A percentile compares a stretch with the other conserved stretches of the same genome.
phyloP scores from a whole-genome alignment of 1,140 invertebrate species.

The Temnothorax nylanderi region DNA sequence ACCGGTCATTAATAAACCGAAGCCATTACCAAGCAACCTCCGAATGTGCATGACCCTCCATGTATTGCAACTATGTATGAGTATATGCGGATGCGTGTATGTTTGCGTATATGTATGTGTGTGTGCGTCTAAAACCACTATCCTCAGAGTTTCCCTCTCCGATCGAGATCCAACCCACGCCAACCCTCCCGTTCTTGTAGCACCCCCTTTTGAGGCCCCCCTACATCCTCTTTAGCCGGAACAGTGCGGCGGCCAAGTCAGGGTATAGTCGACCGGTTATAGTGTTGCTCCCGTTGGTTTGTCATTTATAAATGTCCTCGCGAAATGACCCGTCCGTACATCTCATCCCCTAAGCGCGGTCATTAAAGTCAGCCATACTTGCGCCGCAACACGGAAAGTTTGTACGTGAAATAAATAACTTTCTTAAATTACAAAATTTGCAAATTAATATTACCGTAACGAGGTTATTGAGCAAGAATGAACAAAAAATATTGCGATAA shows the following conservation, averaged over 20 bases:
- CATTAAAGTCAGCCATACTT: slow-evolving; percentile 82
- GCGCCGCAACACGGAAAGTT: slow-evolving; percentile 56
- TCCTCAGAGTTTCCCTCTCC: slow-evolving; percentile 81
- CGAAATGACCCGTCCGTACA: slow-evolving; percentile 85
- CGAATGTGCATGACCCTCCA: slow-evolving; percentile 76
- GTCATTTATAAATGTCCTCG: slow-evolving; percentile 85
- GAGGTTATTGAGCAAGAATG: not conserved
- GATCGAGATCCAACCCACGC: slow-evolving; percentile 72
- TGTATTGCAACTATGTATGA: slow-evolving; percentile 64
- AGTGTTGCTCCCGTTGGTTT: slow-evolving; percentile 78
- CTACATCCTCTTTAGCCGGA: slow-evolving; percentile 71
- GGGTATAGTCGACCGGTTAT: slow-evolving; percentile 78
- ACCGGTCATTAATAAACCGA: slow-evolving; percentile 85
- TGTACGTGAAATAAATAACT: not conserved
- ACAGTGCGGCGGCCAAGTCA: slow-evolving; percentile 71
- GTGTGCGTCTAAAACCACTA: slow-evolving; percentile 79
- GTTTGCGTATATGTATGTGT: slow-evolving; percentile 57
- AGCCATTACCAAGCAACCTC: slow-evolving; percentile 84
- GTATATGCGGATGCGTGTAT: slow-evolving; percentile 45
- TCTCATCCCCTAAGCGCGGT: slow-evolving; percentile 84
- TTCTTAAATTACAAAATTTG: not conserved
- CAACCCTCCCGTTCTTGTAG: slow-evolving; percentile 61
- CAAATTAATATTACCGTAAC: not conserved
- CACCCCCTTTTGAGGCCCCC: slow-evolving; percentile 50
- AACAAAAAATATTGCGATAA: not conserved